These are phyloP conservation scores for Simalia tracyae DNA, from an alignment of 2,797 vertebrate genomes.

Conservation along the genomic window DNA sequence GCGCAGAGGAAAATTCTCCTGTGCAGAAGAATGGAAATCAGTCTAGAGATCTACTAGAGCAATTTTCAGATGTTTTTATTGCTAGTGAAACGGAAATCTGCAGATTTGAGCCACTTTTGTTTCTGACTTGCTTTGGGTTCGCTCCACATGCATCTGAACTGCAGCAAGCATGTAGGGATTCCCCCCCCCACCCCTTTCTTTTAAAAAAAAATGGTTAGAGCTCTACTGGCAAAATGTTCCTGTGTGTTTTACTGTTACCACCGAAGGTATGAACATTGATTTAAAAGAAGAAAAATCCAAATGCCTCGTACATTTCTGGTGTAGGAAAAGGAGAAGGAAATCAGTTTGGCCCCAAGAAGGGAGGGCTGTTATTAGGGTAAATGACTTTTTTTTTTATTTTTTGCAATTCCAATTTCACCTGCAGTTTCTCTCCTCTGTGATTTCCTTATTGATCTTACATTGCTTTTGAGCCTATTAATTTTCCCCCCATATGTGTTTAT, in stretches of 20 bases:
- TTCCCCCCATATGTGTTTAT: neutral
- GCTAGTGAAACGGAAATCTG: neutral
- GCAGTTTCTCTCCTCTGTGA: rapidly evolving
- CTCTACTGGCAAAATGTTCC: slow-evolving; percentile 10
- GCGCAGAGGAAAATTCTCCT: too few species aligned
- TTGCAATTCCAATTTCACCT: neutral
- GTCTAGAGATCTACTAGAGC: neutral
- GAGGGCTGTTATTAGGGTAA: neutral
- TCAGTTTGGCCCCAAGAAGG: neutral
- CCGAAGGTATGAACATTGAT: slow-evolving; percentile 14
- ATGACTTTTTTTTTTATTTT: neutral
- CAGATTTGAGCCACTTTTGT: neutral
- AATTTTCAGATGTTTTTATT: neutral
- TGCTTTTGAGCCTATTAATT: slow-evolving; percentile 41
- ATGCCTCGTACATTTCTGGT: neutral
- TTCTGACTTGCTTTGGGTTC: neutral
- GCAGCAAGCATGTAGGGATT: neutral
- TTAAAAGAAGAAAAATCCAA: neutral
- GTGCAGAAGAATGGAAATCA: neutral
- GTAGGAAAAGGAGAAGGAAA: slow-evolving; percentile 11
- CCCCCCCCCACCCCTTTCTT: neutral
- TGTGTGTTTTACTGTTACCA: neutral
- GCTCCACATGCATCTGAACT: too few species aligned
- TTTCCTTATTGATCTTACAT: slow-evolving; percentile 15
- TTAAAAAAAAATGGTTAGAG: neutral